Conservation (phyloP, 2,113 vertebrate genomes). For the Tympanuchus pallidicinctus region DNA sequence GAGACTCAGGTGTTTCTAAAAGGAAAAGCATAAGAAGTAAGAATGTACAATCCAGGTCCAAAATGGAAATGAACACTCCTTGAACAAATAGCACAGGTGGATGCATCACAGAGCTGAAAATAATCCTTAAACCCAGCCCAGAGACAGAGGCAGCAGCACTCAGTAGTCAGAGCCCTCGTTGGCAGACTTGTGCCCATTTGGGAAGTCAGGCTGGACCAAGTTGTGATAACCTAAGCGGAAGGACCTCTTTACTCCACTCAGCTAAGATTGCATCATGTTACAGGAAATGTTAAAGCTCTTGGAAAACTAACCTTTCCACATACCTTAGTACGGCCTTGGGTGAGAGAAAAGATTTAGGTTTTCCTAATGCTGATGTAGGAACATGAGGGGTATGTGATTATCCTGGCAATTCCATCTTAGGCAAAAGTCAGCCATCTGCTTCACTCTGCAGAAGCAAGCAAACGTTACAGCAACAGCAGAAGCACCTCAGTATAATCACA, state of each 20-base stretch:
- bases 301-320: not conserved
- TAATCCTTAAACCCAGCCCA: not conserved
- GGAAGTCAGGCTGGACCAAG: not conserved
- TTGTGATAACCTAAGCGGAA: not conserved
- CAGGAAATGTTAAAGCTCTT: not conserved
- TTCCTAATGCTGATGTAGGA: not conserved
- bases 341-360: not conserved
- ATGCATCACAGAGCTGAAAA: not conserved
- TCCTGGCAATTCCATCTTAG: not conserved
- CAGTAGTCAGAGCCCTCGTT: not conserved
- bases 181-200: not conserved
- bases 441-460: not conserved
- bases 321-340: not conserved
- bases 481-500: not conserved
- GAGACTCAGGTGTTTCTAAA: not conserved
- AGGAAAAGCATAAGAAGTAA: not conserved
- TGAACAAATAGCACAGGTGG: not conserved
- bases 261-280: rapidly evolving
- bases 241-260: not conserved
- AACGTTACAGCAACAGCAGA: not conserved
- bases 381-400: not conserved
- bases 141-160: rapidly evolving
- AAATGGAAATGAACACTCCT: not conserved
- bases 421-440: not conserved
- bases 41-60: not conserved